These are phyloP conservation scores for Parazoanthus atlanticus DNA, from an alignment of 92 coral and sea anemone species.

Conservation along the genomic window DNA sequence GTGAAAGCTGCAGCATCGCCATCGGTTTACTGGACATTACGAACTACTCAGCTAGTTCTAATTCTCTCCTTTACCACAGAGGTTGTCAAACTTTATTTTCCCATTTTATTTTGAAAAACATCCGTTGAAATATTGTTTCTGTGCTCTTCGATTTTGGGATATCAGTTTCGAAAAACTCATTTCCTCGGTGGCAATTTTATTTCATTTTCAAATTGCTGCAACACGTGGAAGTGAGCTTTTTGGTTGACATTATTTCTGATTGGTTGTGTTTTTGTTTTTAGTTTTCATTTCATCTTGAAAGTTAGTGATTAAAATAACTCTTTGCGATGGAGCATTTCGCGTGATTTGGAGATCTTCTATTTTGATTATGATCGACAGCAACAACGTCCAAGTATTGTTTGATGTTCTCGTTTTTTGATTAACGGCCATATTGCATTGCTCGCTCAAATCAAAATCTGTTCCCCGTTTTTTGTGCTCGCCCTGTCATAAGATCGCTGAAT, in stretches of 20 bases:
- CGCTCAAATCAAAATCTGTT: slow-evolving; percentile 24
- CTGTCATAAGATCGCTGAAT: not conserved
- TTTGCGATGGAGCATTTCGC: slow-evolving; percentile 38
- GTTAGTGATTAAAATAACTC: slow-evolving; percentile 29
- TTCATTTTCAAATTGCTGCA: not conserved
- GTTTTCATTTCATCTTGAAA: slow-evolving; percentile 21
- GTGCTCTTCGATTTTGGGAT: not conserved
- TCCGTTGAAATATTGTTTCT: not conserved
- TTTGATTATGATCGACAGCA: slow-evolving; percentile 45
- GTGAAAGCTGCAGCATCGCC: not conserved
- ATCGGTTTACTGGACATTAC: too few species aligned
- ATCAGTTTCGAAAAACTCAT: not conserved
- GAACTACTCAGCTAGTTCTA: not conserved
- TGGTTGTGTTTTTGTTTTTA: slow-evolving; percentile 10
- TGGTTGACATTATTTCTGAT: not conserved
- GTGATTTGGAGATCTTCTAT: slow-evolving; percentile 28
- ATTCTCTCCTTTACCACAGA: not conserved
- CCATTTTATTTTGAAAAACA: not conserved
- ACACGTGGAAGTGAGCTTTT: slow-evolving; percentile 26
- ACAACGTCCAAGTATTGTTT: slow-evolving; percentile 36
- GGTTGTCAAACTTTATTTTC: not conserved
- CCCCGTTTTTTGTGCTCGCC: not conserved
- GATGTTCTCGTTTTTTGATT: not conserved
- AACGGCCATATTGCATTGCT: slow-evolving; percentile 32
- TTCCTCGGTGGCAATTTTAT: not conserved